Base-by-base conservation (phyloP, 2,113 vertebrate species). In the Rhabdornis inornatus region DNA sequence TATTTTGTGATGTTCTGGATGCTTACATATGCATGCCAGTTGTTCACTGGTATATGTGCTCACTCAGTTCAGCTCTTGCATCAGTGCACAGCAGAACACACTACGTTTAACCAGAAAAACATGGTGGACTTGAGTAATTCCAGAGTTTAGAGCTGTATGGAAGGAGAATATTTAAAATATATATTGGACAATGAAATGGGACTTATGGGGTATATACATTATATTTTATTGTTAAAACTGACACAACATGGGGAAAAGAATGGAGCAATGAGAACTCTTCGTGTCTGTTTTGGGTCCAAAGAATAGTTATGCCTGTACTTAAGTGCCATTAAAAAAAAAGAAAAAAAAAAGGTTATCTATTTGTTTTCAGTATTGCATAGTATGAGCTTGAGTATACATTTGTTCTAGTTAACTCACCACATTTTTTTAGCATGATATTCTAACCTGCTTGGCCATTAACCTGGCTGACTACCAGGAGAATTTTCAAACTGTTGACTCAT, bases 401-500 rank as follows among this genome's bases (percentile, higher is more conserved):
- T 70, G 56, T 71, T 96, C 40, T 80, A 63, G 83, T 96, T 91
- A 86, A 92, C 87, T 96, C 91, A 79, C 77, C 35, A n/a, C n/a
- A 88, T 94, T 94, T 84, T 96, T 96, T 92, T 87, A 90, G 74
- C 61, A 74, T 97, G 75, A 94, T 76, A 65, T 65, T 92, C 77
- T 82, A 86, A 95, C 90, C 87, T 91, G 66, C 77, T 95, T 83
- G 93, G 83, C 97, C 83, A 90, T 76, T 85, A 96, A 81, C 61
- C 95, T 97, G 96, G 96, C 96, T 96, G 70, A 15, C 87, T 84
- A 96, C 96, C 94, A 97, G 82, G 69, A 96, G 83, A 94, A 87
- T 95, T 96, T 96, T 89, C 90, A 94, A 91, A 93, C 52, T 68
- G 71, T 95, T 97, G 96, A 96, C 92, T 98, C 97, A 96, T 75